Base-by-base conservation (phyloP, 2,797 vertebrate genomes). In the Nasua narica region DNA sequence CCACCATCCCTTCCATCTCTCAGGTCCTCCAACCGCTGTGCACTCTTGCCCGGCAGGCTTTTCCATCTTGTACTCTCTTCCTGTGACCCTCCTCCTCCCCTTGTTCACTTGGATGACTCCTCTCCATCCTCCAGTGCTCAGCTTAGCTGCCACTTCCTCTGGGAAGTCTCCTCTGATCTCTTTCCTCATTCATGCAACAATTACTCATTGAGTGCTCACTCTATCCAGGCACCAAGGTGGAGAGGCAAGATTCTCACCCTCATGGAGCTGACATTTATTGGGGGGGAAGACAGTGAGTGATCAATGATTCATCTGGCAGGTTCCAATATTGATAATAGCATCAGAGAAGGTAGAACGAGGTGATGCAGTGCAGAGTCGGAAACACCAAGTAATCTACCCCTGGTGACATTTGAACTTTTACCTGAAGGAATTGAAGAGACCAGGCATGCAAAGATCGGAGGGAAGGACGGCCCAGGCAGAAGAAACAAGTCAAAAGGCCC, bases 1-100 rank as follows among this genome's bases (percentile, higher is more conserved):
- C 11, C 18, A n/a, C 18, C 4, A 0, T 21, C 5, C 56, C 23
- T 40, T 43, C 37, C 2, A 0, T 2, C 35, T n/a, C 27, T 21
- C 37, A 12, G 32, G 50, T 8, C 67, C 58, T 85, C 40, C 16
- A 27, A 18, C 16, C 1, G 2, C 81, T 16, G 18, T 48, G 27
- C 7, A 4, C 15, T 32, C n/a, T 60, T 29, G 78, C 54, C 46
- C 12, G 1, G 23, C 2, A 7, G 81, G 5, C 48, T 27, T n/a
- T 25, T 2, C 4, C 37, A 14, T 18, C 52, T 77, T 40, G 11
- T 40, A 37, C 58, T 79, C 77, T 29, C 52, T n/a, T 16, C 43
- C 40, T 7, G n/a, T 0, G 2, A n/a, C 46, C 7, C 29, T 12
- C 69, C 50, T 82, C 19, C 25, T 18, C 50, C 12, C 29, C 62